A percentile compares a stretch with the other conserved stretches of the same genome.
These are phyloP conservation scores for Heteronetta atricapilla DNA, from an alignment of 2,113 vertebrate genomes.

Conservation along the genomic window DNA sequence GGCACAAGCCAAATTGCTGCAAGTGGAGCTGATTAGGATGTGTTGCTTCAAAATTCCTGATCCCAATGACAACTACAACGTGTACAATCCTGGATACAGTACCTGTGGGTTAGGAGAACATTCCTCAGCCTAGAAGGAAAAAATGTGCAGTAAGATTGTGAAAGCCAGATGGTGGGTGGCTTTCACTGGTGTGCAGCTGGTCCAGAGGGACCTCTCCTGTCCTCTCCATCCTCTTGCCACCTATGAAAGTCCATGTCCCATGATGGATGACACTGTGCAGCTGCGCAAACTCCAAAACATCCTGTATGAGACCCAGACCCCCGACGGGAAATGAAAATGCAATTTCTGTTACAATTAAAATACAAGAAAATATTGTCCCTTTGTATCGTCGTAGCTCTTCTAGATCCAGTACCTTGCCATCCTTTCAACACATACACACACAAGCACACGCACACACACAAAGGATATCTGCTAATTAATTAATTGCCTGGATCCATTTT, in stretches of 20 bases:
- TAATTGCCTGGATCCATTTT: not conserved
- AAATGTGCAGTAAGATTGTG: not conserved
- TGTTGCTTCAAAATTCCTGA: not conserved
- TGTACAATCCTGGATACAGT: fast-evolving
- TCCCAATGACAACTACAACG: not conserved
- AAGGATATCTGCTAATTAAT: not conserved
- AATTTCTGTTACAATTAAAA: not conserved
- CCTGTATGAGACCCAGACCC: not conserved
- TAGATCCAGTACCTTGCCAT: not conserved
- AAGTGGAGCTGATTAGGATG: not conserved
- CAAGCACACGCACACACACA: not conserved
- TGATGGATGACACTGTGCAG: not conserved
- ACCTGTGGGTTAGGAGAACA: not conserved
- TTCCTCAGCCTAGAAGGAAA: not conserved
- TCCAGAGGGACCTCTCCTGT: not conserved
- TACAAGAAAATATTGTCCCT: not conserved
- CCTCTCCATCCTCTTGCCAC: not conserved
- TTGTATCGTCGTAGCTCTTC: not conserved
- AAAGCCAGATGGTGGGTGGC: not conserved
- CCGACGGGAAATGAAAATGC: not conserved
- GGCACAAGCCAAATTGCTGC: fast-evolving
- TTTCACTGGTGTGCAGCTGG: not conserved
- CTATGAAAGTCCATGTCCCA: not conserved
- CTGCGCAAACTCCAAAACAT: not conserved
- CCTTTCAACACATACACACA: not conserved